Evolutionary conservation across 2,113 vertebrate species (phyloP).

Genomic region (Atherinomorus stipes): DNA sequence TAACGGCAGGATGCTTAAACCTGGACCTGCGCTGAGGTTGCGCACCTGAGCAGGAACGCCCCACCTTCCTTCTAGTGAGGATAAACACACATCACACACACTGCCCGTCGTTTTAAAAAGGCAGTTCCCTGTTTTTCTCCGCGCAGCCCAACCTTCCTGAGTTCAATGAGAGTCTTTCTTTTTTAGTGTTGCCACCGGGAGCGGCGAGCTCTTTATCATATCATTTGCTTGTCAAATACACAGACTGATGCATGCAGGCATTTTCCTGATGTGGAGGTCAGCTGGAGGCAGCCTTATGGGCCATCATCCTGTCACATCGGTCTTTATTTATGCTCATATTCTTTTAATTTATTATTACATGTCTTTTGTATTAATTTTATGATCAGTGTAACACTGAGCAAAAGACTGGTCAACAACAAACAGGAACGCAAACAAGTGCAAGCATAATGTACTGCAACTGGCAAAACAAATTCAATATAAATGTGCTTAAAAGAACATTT

Average conservation of each 20-base stretch:
- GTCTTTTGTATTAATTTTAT: too few species aligned
- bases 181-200: too few species aligned
- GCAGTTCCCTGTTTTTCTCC: not conserved
- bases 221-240: conserved; percentile 5
- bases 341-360: too few species aligned
- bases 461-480: too few species aligned
- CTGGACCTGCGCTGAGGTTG: conserved; percentile 30
- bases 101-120: not conserved
- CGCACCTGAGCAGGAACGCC: conserved; percentile 52
- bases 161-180: not conserved
- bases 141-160: not conserved
- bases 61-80: conserved; percentile 5
- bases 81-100: conserved; percentile 17
- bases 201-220: not conserved
- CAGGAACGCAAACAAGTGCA: too few species aligned
- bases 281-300: too few species aligned
- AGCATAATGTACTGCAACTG: too few species aligned
- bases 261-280: not conserved
- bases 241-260: not conserved
- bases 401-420: too few species aligned
- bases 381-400: too few species aligned
- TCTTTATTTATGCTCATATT: too few species aligned
- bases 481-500: too few species aligned
- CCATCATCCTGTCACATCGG: too few species aligned
- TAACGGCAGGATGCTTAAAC: conserved; percentile 56